Conservation (phyloP, 1,140 invertebrate genomes). For the Cyclargus thomasi region DNA sequence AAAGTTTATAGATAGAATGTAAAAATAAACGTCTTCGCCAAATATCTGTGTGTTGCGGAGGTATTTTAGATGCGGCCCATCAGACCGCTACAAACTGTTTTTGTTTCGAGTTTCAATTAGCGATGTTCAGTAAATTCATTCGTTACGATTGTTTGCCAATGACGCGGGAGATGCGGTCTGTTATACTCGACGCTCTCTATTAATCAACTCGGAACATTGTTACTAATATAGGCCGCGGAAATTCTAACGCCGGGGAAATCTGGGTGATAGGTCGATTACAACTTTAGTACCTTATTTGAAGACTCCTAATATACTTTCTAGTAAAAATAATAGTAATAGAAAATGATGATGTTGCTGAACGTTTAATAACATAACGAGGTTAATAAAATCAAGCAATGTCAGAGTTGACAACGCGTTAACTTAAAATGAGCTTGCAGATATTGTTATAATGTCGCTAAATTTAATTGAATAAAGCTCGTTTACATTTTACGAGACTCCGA, state of each 20-base stretch:
- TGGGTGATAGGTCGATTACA: no score
- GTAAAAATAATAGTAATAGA: no score
- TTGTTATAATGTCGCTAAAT: conserved; percentile 69
- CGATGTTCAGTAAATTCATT: conserved; percentile 22
- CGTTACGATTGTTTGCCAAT: conserved; percentile 27
- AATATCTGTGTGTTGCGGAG: no score
- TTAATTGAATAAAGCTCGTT: conserved; percentile 71
- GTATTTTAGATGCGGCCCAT: not conserved
- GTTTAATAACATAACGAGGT: not conserved
- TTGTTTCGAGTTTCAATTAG: conserved; percentile 19
- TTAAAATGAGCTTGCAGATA: conserved; percentile 58
- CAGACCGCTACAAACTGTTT: not conserved
- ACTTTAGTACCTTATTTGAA: no score
- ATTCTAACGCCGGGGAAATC: conserved; percentile 15
- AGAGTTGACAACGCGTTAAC: conserved; percentile 42
- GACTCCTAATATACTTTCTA: no score
- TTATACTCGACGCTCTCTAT: conserved; percentile 22
- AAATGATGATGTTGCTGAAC: not conserved
- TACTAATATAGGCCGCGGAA: conserved; percentile 29
- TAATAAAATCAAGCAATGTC: conserved; percentile 44
- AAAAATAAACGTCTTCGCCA: no score
- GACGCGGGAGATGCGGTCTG: conserved; percentile 30
- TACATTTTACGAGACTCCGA: conserved; percentile 63
- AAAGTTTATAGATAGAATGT: no score
- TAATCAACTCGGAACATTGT: conserved; percentile 34